Percentiles rank a stretch among this genome's conserved stretches.
Evolutionary conservation across 2,113 vertebrate species (phyloP).

Genomic region (Passer domesticus): DNA sequence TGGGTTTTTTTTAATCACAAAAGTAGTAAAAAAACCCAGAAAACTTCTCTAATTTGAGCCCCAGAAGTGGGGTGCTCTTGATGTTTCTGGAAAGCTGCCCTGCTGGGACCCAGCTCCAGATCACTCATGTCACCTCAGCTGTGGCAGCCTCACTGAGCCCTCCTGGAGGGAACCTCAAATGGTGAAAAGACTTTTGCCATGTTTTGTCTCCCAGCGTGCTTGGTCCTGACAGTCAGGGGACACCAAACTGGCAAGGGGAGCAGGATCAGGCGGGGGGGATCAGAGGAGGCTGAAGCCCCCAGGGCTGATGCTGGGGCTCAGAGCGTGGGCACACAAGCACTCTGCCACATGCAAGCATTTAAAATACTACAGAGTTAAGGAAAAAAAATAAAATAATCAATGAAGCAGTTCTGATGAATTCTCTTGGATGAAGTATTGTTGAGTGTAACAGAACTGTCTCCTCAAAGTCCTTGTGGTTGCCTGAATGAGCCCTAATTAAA

Average conservation of each 20-base stretch:
- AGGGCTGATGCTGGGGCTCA: background rate
- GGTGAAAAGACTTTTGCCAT: background rate
- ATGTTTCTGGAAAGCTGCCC: background rate
- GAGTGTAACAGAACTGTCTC: background rate
- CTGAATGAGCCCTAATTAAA: background rate
- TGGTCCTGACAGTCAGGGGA: background rate
- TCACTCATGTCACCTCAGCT: rapidly evolving
- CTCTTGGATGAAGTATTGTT: background rate
- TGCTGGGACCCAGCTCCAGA: background rate
- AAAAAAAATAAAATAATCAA: background rate
- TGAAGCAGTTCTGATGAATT: background rate
- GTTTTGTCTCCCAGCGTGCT: background rate
- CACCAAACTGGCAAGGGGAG: background rate
- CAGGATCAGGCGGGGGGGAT: background rate
- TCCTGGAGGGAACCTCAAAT: background rate
- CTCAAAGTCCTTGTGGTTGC: background rate
- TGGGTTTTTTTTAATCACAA: background rate
- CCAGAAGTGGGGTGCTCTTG: background rate
- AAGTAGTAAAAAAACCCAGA: background rate
- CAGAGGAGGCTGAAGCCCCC: background rate
- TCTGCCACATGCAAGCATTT: background rate
- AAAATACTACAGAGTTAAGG: background rate
- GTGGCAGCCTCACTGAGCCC: background rate
- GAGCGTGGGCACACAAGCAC: background rate
- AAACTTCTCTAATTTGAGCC: background rate